Base-by-base conservation (phyloP, 2,113 vertebrate genomes). In the Pterocles gutturalis region DNA sequence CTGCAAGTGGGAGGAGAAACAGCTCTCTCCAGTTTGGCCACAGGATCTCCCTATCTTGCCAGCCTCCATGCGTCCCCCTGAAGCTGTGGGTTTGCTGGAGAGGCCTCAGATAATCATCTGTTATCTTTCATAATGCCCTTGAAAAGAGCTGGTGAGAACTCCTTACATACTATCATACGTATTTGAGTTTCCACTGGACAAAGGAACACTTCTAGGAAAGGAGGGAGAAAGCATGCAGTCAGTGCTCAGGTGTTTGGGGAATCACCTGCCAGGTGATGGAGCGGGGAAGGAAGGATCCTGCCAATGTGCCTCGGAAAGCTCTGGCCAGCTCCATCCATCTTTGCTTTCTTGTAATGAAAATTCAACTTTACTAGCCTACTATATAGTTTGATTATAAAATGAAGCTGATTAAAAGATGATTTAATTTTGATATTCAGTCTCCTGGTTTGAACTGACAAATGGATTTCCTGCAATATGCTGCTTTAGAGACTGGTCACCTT, bases 1-100 rank as follows among this genome's bases (percentile, higher is more conserved):
- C 48, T 64, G 72, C 76, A 65, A 93, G 83, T 65, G 80, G 95
- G 96, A 95, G 95, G 95, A 90, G 85, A 94, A 92, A 84, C 60
- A 81, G 55, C 80, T 97, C 77, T 53, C 72, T 95, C 86, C 83
- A 81, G 87, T 84, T 72, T 95, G 92, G 90, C 88, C 43, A 13
- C 66, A n/a, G 86, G 51, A 75, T 87, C 87, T 78, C 34, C 76
- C 72, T 89, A 24, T 31, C 87, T 95, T 89, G 73, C 94, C 94
- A 96, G 65, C 51, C 76, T 89, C 66, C 76, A 10, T 75, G 83
- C 13, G 1, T 70, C 81, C 65, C 73, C 66, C 73, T 72, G 89
- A 82, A 93, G 94, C 31, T 3, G 66, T 82, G 86, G 62, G 78
- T 36, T 96, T 91, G 62, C 36, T 67, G 28, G 84, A 55, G 81